Percentiles rank a stretch among this genome's conserved stretches.
phyloP scores from a whole-genome alignment of 2,888 invertebrate species.

The Drosophila pegasa region DNA sequence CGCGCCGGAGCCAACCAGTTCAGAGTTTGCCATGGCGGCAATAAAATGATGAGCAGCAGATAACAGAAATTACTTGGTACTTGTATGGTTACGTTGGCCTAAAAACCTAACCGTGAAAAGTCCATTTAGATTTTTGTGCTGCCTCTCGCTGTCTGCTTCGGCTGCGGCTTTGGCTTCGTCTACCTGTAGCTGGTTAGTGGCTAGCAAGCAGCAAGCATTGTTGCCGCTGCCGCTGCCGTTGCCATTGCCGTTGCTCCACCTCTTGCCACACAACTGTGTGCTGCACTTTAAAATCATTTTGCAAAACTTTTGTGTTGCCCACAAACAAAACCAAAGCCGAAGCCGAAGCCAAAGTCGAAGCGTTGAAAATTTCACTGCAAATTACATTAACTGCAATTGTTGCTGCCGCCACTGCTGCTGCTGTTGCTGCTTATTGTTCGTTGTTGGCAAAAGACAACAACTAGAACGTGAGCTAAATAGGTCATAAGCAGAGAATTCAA shows the following conservation, averaged over 20 bases:
- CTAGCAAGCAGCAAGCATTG: conserved; percentile 23
- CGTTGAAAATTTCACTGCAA: conserved; percentile 72
- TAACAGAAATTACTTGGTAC: conserved; percentile 74
- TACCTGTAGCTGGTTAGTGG: conserved; percentile 45
- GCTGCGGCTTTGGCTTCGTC: conserved; percentile 35
- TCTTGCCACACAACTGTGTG: conserved; percentile 50
- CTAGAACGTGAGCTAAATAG: conserved; percentile 20
- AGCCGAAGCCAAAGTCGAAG: conserved; percentile 58
- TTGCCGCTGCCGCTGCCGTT: conserved; percentile 30
- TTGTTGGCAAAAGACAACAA: conserved; percentile 27
- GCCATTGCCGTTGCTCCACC: conserved; percentile 55
- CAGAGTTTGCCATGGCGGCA: conserved; percentile 65
- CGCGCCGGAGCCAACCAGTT: conserved; percentile 43
- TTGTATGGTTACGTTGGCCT: conserved; percentile 66
- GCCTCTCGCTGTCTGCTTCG: conserved; percentile 21
- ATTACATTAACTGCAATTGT: conserved; percentile 60
- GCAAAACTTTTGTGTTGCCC: conserved; percentile 51
- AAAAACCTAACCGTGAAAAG: conserved; percentile 74
- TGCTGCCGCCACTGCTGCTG: conserved; percentile 13
- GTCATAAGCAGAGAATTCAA: conserved; percentile 3
- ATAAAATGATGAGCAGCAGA: conserved; percentile 75
- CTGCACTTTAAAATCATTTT: conserved; percentile 75
- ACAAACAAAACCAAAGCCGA: conserved; percentile 55
- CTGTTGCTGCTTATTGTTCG: conserved; percentile 35
- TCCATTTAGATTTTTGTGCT: conserved; percentile 62